Evolutionary conservation across 2,797 vertebrate species (phyloP).

Genomic region (Sus cebifrons): DNA sequence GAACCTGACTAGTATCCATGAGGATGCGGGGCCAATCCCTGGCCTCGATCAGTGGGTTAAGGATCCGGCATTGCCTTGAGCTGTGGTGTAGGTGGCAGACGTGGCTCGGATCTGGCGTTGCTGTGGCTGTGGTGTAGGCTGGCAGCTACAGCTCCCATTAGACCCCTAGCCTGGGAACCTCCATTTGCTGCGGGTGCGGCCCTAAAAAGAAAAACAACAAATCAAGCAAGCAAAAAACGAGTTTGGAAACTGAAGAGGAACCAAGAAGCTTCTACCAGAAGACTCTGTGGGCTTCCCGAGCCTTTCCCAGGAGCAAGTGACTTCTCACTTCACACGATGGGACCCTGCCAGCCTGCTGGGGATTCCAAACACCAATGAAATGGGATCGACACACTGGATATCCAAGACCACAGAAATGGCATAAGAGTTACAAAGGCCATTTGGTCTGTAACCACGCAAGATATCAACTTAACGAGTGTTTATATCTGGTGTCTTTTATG

Average conservation of each 20-base stretch:
- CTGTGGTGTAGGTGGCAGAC: too few species aligned
- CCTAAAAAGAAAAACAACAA: too few species aligned
- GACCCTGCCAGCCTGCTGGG: not conserved
- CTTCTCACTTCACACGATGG: not conserved
- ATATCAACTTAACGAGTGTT: not conserved
- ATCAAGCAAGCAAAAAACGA: not conserved
- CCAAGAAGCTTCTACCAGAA: not conserved
- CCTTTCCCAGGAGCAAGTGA: not conserved
- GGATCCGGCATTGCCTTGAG: too few species aligned
- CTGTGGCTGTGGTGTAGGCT: too few species aligned
- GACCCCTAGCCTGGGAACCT: too few species aligned
- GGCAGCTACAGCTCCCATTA: too few species aligned
- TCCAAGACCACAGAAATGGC: not conserved
- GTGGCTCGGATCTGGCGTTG: too few species aligned
- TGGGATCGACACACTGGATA: not conserved
- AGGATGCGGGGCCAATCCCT: too few species aligned
- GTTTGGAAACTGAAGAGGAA: not conserved
- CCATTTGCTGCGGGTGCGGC: too few species aligned
- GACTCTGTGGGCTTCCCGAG: not conserved
- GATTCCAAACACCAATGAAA: not conserved
- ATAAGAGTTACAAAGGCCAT: not conserved
- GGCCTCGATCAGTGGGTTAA: too few species aligned
- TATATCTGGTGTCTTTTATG: not conserved
- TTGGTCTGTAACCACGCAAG: not conserved
- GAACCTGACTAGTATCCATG: too few species aligned